Conservation (phyloP, 1,140 invertebrate species). For the Ptiloglossa arizonensis region DNA sequence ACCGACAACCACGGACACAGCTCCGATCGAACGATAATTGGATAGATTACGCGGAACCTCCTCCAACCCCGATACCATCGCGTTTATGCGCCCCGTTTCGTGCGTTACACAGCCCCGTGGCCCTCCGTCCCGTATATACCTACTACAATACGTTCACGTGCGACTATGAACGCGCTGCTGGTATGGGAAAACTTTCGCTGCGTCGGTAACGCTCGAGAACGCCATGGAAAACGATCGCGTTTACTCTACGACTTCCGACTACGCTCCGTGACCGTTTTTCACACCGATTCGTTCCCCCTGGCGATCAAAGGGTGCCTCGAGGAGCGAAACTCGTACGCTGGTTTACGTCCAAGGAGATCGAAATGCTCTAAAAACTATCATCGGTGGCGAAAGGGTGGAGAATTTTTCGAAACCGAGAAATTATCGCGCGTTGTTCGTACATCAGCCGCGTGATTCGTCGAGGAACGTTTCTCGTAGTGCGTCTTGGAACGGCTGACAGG, state of each 20-base stretch:
- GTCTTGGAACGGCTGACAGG: too few relatives aligned
- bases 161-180: conserved; percentile 8
- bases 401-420: too few relatives aligned
- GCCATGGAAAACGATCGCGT: conserved; percentile 22
- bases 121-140: conserved; percentile 38
- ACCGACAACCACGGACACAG: conserved; percentile 54
- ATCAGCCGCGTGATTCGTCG: too few relatives aligned
- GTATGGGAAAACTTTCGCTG: conserved; percentile 12
- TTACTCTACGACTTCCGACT: conserved; percentile 30
- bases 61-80: conserved; percentile 77
- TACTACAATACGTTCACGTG: conserved; percentile 44
- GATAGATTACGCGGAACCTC: conserved; percentile 80
- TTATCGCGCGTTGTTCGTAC: too few relatives aligned
- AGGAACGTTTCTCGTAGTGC: too few relatives aligned
- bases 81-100: conserved; percentile 74
- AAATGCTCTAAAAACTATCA: too few relatives aligned
- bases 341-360: too few relatives aligned
- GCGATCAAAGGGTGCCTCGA: too few relatives aligned
- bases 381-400: too few relatives aligned
- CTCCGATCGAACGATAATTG: conserved; percentile 81
- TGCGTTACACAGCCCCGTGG: conserved; percentile 61
- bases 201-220: conserved; percentile 25
- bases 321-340: too few relatives aligned
- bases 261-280: not conserved
- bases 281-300: not conserved